A percentile compares a stretch with the other conserved stretches of the same genome.
These are phyloP conservation scores for Apostichopus parvimensis DNA, from an alignment of 35 echinoderm and acorn worm genomes.

Conservation along the genomic window DNA sequence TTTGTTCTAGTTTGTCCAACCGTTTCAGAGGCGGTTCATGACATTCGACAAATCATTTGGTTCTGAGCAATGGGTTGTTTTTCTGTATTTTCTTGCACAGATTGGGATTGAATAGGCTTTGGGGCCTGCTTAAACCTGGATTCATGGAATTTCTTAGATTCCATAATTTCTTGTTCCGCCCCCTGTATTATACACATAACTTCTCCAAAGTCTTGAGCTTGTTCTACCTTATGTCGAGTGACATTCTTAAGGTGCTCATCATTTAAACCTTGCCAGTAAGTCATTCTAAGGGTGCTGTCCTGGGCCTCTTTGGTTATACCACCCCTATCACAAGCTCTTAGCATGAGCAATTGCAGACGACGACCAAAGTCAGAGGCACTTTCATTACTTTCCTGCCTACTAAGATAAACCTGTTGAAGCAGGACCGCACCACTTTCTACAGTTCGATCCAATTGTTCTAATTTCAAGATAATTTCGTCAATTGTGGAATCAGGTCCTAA, in stretches of 20 bases:
- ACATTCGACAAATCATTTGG: too few relatives aligned
- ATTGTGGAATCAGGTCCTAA: not conserved
- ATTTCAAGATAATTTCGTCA: not conserved
- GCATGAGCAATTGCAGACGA: not conserved
- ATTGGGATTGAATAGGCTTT: not conserved
- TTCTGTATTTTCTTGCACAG: not conserved
- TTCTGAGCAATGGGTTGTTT: too few relatives aligned
- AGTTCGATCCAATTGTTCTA: not conserved
- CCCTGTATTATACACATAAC: constrained; percentile 6
- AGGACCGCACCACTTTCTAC: constrained; percentile 39
- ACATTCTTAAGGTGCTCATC: constrained; percentile 15
- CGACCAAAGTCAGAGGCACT: constrained; percentile 29
- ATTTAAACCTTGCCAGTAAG: constrained; percentile 25
- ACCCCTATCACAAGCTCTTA: not conserved
- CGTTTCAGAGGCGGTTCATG: too few relatives aligned
- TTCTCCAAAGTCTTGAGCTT: constrained; percentile 22
- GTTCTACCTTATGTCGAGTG: constrained; percentile 19
- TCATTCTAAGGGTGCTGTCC: not conserved
- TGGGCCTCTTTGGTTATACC: not conserved
- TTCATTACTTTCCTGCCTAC: not conserved
- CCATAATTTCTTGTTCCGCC: constrained; percentile 39
- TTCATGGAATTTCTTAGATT: not conserved
- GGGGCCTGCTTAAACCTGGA: not conserved
- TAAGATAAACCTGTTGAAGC: not conserved
- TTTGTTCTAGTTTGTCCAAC: not conserved